Base-by-base conservation (phyloP, 2,888 invertebrate species). In the Cotesia congregata region DNA sequence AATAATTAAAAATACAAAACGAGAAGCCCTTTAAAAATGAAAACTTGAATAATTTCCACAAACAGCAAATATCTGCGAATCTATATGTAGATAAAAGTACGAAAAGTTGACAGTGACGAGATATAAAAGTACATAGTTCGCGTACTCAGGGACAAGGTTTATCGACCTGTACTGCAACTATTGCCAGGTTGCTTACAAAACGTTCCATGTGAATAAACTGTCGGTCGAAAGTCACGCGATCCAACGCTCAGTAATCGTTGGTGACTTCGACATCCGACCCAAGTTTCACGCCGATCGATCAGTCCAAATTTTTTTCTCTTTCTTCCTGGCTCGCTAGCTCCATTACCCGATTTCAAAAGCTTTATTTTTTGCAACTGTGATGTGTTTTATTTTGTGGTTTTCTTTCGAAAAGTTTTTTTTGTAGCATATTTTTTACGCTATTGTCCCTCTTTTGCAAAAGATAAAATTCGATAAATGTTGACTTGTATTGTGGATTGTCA, bases 201-300 rank as follows among this genome's bases (percentile, higher is more conserved):
- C 78, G 79, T 80, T 78, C 72, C 73, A 77, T 77, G 74, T 77
- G 67, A 79, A 80, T 75, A 72, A 77, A 72, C 75, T 65, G 77
- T 75, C 65, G 75, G 75, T 80, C 75, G 75, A 80, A 80, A 79
- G 81, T 81, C 81, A 81, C 81, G 81, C 81, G 79, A 81, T 80
- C 79, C 77, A 79, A 69, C 75, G 78, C 72, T 67, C 67, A 73
- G 69, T 75, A 75, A 69, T 75, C 64, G 75, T 41, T n/a, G 50
- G 67, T 61, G 74, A 65, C 70, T 74, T 65, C 75, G 62, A 65
- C 70, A 40, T 68, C 74, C 67, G 67, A 74, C 74, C 61, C 30
- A 50, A 64, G 70, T 75, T 75, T 74, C 62, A 62, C 68, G 65
- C 61, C 41, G 69, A 75, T 75, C 75, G 75, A 75, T 70, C 69